Evolutionary conservation across 2,113 vertebrate species (phyloP).

Genomic region (Ciconia maguari): DNA sequence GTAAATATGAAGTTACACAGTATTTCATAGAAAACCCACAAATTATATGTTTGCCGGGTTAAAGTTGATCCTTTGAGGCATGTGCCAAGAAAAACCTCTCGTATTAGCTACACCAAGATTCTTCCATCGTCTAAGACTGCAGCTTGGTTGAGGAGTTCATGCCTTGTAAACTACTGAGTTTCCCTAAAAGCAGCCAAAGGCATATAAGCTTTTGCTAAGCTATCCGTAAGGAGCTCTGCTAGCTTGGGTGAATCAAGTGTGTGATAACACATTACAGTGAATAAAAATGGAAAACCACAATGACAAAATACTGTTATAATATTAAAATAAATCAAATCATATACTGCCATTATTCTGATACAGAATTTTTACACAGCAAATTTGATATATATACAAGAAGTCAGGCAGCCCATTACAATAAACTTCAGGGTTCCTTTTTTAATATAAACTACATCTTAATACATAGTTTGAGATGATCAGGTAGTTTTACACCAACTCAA

Average conservation of each 20-base stretch:
- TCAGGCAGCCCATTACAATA: constrained; percentile 59
- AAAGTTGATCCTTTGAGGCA: neutral
- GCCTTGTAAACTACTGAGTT: neutral
- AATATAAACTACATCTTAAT: constrained; percentile 66
- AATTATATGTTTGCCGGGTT: neutral
- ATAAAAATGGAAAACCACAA: constrained; percentile 59
- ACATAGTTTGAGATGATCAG: constrained; percentile 43
- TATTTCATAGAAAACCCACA: constrained; percentile 21
- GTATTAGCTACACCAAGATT: neutral
- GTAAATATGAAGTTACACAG: constrained; percentile 22
- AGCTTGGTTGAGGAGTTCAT: neutral
- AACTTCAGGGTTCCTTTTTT: constrained; percentile 59
- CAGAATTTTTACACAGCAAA: constrained; percentile 78
- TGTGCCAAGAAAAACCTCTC: neutral
- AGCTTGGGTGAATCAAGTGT: neutral
- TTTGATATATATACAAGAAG: constrained; percentile 66
- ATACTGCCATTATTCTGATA: constrained; percentile 80
- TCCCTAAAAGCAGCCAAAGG: neutral
- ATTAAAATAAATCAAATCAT: constrained; percentile 77
- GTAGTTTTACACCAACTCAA: constrained; percentile 54
- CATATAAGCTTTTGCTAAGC: neutral
- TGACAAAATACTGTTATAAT: constrained; percentile 77
- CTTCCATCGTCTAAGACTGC: neutral
- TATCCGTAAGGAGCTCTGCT: neutral
- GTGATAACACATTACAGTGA: constrained; percentile 19